phyloP scores from a whole-genome alignment of 2,888 invertebrate species.

The Caenorhabditis macrosperma region DNA sequence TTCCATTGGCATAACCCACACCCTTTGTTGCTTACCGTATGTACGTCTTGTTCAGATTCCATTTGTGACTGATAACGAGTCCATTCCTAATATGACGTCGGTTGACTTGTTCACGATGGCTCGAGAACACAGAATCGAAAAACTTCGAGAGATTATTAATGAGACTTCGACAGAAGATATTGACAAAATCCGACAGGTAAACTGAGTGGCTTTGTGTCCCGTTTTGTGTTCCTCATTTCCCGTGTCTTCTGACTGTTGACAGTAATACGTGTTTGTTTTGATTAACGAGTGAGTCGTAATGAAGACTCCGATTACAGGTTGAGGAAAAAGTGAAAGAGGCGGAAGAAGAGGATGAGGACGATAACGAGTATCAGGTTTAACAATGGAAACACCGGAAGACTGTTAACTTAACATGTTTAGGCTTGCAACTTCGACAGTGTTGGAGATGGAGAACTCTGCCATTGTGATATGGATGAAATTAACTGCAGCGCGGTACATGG shows the following conservation, averaged over 20 bases:
- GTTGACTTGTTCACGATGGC: slow-evolving; percentile 22
- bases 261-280: not conserved
- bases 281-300: too few relatives aligned
- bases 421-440: slow-evolving; percentile 25
- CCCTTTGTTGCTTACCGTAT: slow-evolving; percentile 22
- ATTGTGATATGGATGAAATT: slow-evolving; percentile 53
- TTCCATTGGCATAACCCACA: not conserved
- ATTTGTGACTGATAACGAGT: not conserved
- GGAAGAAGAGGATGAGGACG: slow-evolving; percentile 16
- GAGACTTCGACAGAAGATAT: slow-evolving; percentile 11
- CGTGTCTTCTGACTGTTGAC: not conserved
- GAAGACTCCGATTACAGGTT: too few relatives aligned
- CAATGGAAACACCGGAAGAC: not conserved
- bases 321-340: slow-evolving; percentile 18
- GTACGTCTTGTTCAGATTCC: slow-evolving; percentile 33
- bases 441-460: slow-evolving; percentile 48
- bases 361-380: not conserved
- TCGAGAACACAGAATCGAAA: slow-evolving; percentile 28
- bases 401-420: slow-evolving; percentile 20
- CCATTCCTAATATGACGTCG: slow-evolving; percentile 35
- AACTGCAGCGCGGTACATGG: slow-evolving; percentile 36
- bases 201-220: not conserved
- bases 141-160: slow-evolving; percentile 33
- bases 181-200: slow-evolving; percentile 32
- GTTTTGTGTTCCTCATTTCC: not conserved